A percentile compares a stretch with the other conserved stretches of the same genome.
phyloP scores from a whole-genome alignment of 2,113 vertebrate species.

The Aldabrachelys gigantea region DNA sequence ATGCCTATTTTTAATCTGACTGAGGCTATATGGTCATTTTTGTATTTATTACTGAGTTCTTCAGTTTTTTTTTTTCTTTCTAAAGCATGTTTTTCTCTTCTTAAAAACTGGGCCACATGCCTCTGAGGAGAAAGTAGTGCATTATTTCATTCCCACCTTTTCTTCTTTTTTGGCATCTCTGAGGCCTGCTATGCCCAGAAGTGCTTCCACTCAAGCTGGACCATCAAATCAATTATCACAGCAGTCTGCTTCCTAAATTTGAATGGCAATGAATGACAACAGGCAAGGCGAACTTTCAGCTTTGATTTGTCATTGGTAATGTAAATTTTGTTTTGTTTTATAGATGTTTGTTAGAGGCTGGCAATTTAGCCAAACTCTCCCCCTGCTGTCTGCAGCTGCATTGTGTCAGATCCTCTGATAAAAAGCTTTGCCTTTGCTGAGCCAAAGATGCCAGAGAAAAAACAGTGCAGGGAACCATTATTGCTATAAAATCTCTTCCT shows the following conservation, averaged over 20 bases:
- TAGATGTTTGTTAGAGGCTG: conserved; percentile 56
- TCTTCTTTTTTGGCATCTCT: conserved; percentile 95
- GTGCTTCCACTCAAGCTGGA: conserved; percentile 97
- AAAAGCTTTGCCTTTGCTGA: conserved; percentile 68
- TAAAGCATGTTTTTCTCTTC: conserved; percentile 81
- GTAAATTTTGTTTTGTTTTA: conserved; percentile 61
- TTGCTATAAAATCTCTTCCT: conserved; percentile 28
- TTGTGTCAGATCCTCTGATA: conserved; percentile 34
- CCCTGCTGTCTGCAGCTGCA: conserved; percentile 69
- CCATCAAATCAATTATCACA: conserved; percentile 99
- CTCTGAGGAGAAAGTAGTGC: conserved; percentile 95
- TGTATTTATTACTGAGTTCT: conserved; percentile 89
- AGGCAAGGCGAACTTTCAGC: conserved; percentile 82
- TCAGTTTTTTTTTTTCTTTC: conserved; percentile 75
- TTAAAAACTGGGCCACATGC: conserved; percentile 97
- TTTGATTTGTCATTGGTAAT: conserved; percentile 83
- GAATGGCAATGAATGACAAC: conserved; percentile 97
- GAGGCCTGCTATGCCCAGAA: conserved; percentile 97
- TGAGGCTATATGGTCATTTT: conserved; percentile 87
- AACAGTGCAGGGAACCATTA: conserved; percentile 7
- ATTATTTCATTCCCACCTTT: conserved; percentile 99
- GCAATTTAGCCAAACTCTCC: conserved; percentile 70
- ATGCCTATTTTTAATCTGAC: conserved; percentile 88
- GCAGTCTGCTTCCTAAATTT: conserved; percentile 93
- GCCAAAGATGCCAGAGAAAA: conserved; percentile 56